Conservation (phyloP, 2,888 invertebrate species). For the Caenorhabditis angaria region DNA sequence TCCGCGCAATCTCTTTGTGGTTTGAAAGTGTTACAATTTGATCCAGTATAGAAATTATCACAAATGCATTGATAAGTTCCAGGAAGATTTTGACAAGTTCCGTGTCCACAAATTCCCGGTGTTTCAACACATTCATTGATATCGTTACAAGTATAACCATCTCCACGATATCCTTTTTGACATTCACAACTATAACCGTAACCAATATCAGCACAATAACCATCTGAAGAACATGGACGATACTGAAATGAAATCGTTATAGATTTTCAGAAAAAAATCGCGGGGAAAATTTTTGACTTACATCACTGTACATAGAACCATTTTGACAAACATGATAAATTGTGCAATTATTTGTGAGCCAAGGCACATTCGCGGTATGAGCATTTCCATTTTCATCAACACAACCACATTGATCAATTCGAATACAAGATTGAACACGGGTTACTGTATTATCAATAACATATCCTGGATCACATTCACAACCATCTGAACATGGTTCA, state of each 20-base stretch:
- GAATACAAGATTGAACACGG: constrained; percentile 36
- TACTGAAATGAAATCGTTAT: constrained; percentile 25
- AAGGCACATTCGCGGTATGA: constrained; percentile 51
- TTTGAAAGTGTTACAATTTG: constrained; percentile 53
- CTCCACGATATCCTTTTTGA: constrained; percentile 53
- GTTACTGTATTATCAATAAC: constrained; percentile 55
- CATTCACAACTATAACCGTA: constrained; percentile 49
- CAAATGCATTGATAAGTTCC: constrained; percentile 79
- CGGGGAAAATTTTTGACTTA: constrained; percentile 6
- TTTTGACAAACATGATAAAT: constrained; percentile 53
- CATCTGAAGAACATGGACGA: constrained; percentile 51
- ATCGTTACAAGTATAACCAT: constrained; percentile 57
- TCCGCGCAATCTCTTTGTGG: constrained; percentile 63
- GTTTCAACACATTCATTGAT: constrained; percentile 59
- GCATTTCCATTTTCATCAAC: constrained; percentile 56
- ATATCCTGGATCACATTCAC: constrained; percentile 69
- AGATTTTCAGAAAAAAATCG: neutral
- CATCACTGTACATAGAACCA: constrained; percentile 53
- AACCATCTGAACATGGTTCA: constrained; percentile 65
- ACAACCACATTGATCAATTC: constrained; percentile 60
- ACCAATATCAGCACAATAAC: constrained; percentile 34
- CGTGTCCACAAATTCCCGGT: constrained; percentile 75
- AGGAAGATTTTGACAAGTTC: constrained; percentile 81
- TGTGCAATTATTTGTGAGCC: constrained; percentile 58
- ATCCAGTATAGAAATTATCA: constrained; percentile 47